A percentile compares a stretch with the other conserved stretches of the same genome.
phyloP scores from a whole-genome alignment of 2,888 invertebrate species.

The Calameuta pallipes region DNA sequence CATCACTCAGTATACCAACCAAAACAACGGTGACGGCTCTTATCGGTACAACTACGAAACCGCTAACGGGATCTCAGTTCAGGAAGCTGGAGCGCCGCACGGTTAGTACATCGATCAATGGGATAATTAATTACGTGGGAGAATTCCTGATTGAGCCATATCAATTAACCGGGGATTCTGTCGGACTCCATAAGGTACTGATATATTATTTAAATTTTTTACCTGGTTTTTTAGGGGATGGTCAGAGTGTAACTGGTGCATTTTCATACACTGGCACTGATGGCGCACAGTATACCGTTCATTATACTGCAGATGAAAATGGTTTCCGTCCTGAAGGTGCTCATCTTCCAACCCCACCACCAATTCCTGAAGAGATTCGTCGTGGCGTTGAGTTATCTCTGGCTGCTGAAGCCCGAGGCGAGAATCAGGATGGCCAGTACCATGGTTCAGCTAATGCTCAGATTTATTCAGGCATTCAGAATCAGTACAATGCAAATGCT shows the following conservation, averaged over 20 bases:
- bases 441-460: neutral
- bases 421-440: constrained; percentile 18
- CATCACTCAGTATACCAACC: constrained; percentile 24
- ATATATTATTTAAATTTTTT: neutral
- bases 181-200: neutral
- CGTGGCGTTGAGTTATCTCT: constrained; percentile 20
- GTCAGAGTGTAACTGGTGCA: constrained; percentile 9
- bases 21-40: constrained; percentile 24
- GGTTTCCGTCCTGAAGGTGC: constrained; percentile 22
- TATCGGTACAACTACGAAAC: constrained; percentile 25
- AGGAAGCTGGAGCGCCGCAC: constrained; percentile 14
- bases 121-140: neutral
- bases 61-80: constrained; percentile 17
- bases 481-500: neutral
- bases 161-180: neutral
- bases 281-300: constrained; percentile 17
- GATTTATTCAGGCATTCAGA: neutral
- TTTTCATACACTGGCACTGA: constrained; percentile 20
- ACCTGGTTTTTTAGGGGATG: constrained; percentile 3
- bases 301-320: constrained; percentile 19
- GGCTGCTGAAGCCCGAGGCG: constrained; percentile 20
- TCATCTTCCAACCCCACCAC: constrained; percentile 21
- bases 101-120: constrained; percentile 4
- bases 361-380: constrained; percentile 21
- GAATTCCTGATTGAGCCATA: neutral